These are phyloP conservation scores for Strigamia crassipes DNA, from an alignment of 2,888 invertebrate species.

Conservation along the genomic window DNA sequence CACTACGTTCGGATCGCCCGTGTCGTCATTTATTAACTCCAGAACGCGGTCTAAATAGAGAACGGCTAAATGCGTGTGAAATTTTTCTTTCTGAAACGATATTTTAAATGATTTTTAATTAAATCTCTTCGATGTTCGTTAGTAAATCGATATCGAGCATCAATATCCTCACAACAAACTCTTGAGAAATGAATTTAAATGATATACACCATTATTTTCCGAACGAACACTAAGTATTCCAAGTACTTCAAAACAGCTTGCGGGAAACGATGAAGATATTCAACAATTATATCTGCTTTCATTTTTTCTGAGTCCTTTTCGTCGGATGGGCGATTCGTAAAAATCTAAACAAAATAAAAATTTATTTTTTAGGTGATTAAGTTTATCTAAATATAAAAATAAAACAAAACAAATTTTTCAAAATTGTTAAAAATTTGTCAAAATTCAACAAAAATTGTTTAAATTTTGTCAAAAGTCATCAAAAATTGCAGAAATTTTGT, in stretches of 20 bases:
- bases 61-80: constrained; percentile 62
- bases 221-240: constrained; percentile 60
- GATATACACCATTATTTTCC: constrained; percentile 57
- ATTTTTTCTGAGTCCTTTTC: constrained; percentile 56
- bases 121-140: too few relatives aligned
- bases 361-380: too few relatives aligned
- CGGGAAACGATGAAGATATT: constrained; percentile 60
- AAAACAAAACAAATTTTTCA: too few relatives aligned
- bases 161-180: too few relatives aligned
- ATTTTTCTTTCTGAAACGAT: constrained; percentile 60
- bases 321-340: constrained; percentile 57
- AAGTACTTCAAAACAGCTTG: constrained; percentile 59
- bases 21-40: constrained; percentile 38
- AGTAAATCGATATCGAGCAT: too few relatives aligned
- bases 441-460: too few relatives aligned
- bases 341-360: constrained; percentile 55
- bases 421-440: too few relatives aligned
- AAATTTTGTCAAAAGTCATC: too few relatives aligned
- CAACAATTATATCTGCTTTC: constrained; percentile 58
- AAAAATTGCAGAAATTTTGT: too few relatives aligned
- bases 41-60: constrained; percentile 61
- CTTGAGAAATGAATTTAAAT: too few relatives aligned
- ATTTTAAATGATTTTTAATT: too few relatives aligned
- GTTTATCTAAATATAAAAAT: too few relatives aligned
- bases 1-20: constrained; percentile 48